phyloP scores from a whole-genome alignment of 2,888 invertebrate species.

The Habrosyne pyritoides region DNA sequence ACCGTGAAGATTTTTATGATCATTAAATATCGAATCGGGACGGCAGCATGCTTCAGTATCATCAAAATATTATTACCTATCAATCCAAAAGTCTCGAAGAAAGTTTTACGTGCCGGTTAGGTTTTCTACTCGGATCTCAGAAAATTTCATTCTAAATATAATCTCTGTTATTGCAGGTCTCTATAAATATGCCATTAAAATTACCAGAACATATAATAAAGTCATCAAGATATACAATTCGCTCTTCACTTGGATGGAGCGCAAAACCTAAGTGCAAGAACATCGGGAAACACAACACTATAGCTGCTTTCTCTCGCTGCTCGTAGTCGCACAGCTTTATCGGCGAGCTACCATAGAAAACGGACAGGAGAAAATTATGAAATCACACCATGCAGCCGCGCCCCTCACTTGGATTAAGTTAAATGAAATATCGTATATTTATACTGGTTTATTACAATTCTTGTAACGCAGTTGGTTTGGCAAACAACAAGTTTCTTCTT shows the following conservation, averaged over 20 bases:
- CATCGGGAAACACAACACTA: constrained; percentile 69
- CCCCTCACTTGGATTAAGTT: constrained; percentile 10
- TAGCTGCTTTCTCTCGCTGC: constrained; percentile 71
- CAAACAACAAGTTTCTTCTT: background rate
- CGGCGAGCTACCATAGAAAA: constrained; percentile 66
- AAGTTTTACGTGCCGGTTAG: no score
- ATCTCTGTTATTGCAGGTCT: no score
- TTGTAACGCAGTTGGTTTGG: background rate
- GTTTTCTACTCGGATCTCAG: no score
- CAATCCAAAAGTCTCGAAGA: no score
- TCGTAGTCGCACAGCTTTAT: constrained; percentile 59
- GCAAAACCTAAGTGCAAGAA: constrained; percentile 50
- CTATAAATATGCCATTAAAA: background rate
- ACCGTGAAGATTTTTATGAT: background rate
- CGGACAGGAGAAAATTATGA: constrained; percentile 70
- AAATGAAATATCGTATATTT: background rate
- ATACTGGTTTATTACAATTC: background rate
- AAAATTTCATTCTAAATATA: no score
- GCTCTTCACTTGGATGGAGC: constrained; percentile 45
- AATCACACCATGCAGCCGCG: constrained; percentile 47
- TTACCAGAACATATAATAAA: background rate
- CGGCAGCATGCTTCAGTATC: background rate
- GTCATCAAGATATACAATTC: constrained; percentile 14
- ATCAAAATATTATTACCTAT: background rate
- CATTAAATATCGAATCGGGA: no score